phyloP scores from a whole-genome alignment of 92 coral and sea anemone species.

The Nematostella vectensis region DNA sequence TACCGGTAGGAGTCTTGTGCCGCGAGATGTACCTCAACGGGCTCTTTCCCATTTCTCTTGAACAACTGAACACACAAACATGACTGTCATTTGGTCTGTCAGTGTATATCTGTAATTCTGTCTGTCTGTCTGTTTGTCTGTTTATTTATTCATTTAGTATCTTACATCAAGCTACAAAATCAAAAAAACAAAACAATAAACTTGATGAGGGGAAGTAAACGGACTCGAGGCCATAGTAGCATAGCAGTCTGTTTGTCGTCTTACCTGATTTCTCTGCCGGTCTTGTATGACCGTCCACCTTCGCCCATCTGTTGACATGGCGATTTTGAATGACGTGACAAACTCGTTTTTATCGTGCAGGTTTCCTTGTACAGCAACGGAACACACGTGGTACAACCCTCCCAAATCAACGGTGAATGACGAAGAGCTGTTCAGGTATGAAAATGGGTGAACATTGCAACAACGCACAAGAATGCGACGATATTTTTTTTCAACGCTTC shows the following conservation, averaged over 20 bases:
- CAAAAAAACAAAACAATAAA: too few species aligned
- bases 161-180: too few species aligned
- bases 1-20: conserved; percentile 10
- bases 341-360: conserved; percentile 6
- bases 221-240: too few species aligned
- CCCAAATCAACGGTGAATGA: conserved; percentile 21
- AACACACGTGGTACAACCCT: conserved; percentile 17
- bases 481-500: too few species aligned
- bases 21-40: conserved; percentile 12
- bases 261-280: neutral
- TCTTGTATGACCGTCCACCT: conserved; percentile 13
- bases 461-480: too few species aligned
- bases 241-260: too few species aligned
- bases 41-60: conserved; percentile 8
- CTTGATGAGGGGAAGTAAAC: too few species aligned
- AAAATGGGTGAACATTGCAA: too few species aligned
- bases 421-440: conserved; percentile 8
- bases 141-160: too few species aligned
- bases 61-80: conserved; percentile 3
- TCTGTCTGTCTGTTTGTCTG: too few species aligned
- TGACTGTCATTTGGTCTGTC: too few species aligned
- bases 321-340: conserved; percentile 22
- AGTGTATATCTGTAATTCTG: too few species aligned
- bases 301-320: conserved; percentile 20
- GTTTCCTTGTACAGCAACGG: conserved; percentile 26